Evolutionary conservation across 1,140 invertebrate species (phyloP), one percentile per base, ranked within the genome.

Genomic region (Kradibia gibbosae): DNA sequence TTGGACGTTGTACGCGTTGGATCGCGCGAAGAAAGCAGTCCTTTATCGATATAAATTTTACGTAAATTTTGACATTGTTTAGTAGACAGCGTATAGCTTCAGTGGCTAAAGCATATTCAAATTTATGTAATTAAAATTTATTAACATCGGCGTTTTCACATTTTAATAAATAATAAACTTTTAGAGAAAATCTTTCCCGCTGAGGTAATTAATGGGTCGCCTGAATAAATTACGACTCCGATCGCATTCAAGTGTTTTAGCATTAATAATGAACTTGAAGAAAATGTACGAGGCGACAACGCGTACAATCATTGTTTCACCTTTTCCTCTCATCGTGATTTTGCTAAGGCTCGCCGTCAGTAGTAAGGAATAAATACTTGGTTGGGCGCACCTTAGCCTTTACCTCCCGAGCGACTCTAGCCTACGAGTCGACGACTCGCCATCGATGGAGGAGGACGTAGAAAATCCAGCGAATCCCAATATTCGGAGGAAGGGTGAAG

Each of bases 121-220:
- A 17, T 65, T 34, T 20, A 20, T 20, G 13, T 65, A 34, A 65
- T 65, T 65, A 65, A 36, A 65, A 65, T 65, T 65, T 36, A 65
- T 36, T 34, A 36, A 34, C 28, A 65, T 36, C 25, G 3, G 28
- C 15, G 31, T 65, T 65, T 65, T 22, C 20, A 13, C 20, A 4
- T 65, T 65, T 65, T 17, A 22, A 65, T 65, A 34, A 65, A 36
- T 65, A 36, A 65, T n/a, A n/a, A n/a, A n/a, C n/a, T n/a, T n/a
- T n/a, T n/a, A n/a, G n/a, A n/a, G n/a, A n/a, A n/a, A n/a, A n/a
- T n/a, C n/a, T n/a, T n/a, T n/a, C n/a, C n/a, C 36, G 34, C 31
- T 22, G 13, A 28, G 17, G 22, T 65, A 65, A 65, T 36, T 36
- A 65, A 65, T 65, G 15, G 0, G 11, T 11, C 20, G 20, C 8